These are phyloP conservation scores for Probaryconus sp. DNA, from an alignment of 1,140 invertebrate genomes.

Conservation along the genomic window DNA sequence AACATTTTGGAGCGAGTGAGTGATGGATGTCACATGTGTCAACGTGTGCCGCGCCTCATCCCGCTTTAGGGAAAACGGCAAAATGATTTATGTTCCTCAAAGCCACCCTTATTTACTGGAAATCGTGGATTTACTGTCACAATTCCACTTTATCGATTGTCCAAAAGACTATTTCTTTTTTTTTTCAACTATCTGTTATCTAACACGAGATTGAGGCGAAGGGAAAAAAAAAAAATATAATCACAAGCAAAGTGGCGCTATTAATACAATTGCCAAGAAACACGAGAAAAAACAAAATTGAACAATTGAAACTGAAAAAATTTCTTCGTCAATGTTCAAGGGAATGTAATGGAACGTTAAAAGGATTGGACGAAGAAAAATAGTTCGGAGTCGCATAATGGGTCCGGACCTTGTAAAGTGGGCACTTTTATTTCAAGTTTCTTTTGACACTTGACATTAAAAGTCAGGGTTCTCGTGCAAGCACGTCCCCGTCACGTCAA, in stretches of 20 bases:
- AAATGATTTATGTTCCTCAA: constrained; percentile 60
- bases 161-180: no score
- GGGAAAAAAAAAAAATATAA: constrained; percentile 10
- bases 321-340: constrained; percentile 4
- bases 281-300: no score
- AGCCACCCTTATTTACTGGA: constrained; percentile 52
- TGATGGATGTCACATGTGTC: constrained; percentile 65
- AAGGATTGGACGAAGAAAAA: not conserved
- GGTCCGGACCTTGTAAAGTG: constrained; percentile 38
- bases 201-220: constrained; percentile 18
- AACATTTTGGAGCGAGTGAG: constrained; percentile 32
- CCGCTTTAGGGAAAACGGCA: constrained; percentile 37
- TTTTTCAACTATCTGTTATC: constrained; percentile 13
- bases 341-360: no score
- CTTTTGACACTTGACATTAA: constrained; percentile 79
- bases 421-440: constrained; percentile 65
- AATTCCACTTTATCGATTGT: constrained; percentile 40
- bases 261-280: no score
- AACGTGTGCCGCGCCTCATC: constrained; percentile 48
- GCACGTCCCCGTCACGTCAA: constrained; percentile 76
- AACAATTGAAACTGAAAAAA: no score
- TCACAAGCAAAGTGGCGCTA: no score
- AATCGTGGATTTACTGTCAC: constrained; percentile 46
- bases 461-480: constrained; percentile 76
- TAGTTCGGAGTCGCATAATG: not conserved